These are phyloP conservation scores for Stomatorhinus walkeri DNA, from an alignment of 2,797 vertebrate species.

Conservation along the genomic window DNA sequence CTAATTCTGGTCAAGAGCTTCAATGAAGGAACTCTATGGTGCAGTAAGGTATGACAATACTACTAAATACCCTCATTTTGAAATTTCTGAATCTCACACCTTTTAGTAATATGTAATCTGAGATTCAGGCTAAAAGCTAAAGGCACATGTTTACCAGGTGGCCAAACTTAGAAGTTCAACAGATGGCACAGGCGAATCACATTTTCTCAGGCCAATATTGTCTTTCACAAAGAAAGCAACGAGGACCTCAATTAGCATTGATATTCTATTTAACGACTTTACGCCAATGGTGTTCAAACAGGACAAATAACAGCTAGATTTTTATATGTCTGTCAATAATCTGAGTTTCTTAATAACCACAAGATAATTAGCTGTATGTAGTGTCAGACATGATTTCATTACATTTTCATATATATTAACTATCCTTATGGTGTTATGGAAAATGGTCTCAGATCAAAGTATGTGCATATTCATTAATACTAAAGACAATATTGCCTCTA, in stretches of 20 bases:
- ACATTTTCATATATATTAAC: background rate
- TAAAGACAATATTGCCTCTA: background rate
- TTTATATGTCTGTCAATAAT: background rate
- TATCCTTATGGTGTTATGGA: background rate
- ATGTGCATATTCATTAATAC: background rate
- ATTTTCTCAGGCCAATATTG: background rate
- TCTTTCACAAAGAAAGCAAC: background rate
- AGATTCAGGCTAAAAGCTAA: background rate
- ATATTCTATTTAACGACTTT: background rate
- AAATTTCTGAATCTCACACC: background rate
- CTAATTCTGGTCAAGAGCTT: background rate
- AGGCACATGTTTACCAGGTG: background rate
- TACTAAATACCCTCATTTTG: background rate
- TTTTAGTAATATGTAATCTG: background rate
- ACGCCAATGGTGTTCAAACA: background rate
- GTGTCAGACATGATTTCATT: background rate
- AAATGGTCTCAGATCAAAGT: background rate
- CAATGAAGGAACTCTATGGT: background rate
- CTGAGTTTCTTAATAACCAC: background rate
- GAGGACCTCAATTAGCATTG: background rate
- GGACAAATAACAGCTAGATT: background rate
- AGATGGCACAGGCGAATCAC: background rate
- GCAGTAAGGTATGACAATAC: background rate
- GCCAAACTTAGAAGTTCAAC: background rate
- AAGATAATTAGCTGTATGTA: background rate